Percentiles rank a stretch among this genome's conserved stretches.
Evolutionary conservation across 2,113 vertebrate species (phyloP).

Genomic region (Sula dactylatra): DNA sequence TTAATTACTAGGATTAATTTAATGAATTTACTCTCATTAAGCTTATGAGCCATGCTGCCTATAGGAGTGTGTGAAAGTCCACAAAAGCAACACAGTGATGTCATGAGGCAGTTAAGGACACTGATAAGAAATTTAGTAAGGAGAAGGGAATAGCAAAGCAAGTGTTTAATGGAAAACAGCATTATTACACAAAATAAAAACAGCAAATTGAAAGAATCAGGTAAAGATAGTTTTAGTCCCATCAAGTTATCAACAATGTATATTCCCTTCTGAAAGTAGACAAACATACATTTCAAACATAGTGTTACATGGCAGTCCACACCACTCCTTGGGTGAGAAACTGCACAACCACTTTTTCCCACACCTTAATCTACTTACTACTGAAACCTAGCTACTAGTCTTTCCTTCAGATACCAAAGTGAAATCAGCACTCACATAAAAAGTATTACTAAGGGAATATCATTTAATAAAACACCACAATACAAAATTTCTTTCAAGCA

Average conservation of each 20-base stretch:
- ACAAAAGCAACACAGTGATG: conserved; percentile 37
- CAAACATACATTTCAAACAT: not conserved
- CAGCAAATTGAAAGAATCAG: not conserved
- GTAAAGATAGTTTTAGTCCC: not conserved
- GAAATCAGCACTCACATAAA: not conserved
- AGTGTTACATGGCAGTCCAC: not conserved
- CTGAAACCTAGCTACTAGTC: not conserved
- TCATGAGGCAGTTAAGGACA: conserved; percentile 55
- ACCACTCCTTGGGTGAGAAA: not conserved
- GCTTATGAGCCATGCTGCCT: conserved; percentile 67
- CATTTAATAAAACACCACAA: not conserved
- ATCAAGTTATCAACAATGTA: conserved; percentile 4
- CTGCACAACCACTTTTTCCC: not conserved
- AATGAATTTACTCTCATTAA: conserved; percentile 76
- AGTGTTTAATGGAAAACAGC: not conserved
- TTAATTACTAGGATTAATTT: conserved; percentile 78
- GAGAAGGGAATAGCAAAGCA: not conserved
- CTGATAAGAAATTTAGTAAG: not conserved
- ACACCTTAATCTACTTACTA: not conserved
- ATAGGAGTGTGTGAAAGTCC: conserved; percentile 49
- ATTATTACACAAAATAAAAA: conserved; percentile 21
- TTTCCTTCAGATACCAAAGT: not conserved
- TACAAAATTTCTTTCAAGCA: not conserved
- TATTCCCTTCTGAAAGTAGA: not conserved
- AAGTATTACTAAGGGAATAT: not conserved